Evolutionary conservation across 2,888 invertebrate species (phyloP), one percentile per base, ranked within the genome.

Genomic region (Ornithoptera priamus): DNA sequence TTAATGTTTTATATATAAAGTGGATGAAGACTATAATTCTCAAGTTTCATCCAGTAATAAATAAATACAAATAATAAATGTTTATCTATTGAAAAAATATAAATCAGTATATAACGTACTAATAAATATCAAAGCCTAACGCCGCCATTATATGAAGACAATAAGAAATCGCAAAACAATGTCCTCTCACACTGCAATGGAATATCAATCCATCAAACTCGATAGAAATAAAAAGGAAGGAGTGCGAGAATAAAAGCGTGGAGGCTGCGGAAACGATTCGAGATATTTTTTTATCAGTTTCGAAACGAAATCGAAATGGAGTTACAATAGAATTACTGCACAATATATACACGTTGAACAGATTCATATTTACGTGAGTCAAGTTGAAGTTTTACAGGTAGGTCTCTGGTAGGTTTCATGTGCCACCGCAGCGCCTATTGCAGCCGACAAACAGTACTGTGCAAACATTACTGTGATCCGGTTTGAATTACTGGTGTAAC

Each of bases 181-280:
- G 15, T 58, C 63, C 46, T 15, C 42, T 63, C 63, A 20, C 46
- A 59, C 62, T 50, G n/a, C 68, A 36, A 58, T 63, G 63, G 63
- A 63, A 68, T 68, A 63, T 68, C 68, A 68, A 68, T 68, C 59
- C 62, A 68, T 68, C 68, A 68, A 63, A 63, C 50, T 36, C 68
- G 58, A 68, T 63, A 68, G 59, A 58, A 68, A 68, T 58, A 58
- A 36, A 30, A 42, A 46, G 63, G 36, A 58, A 50, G 46, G 20
- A n/a, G n/a, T n/a, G n/a, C n/a, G n/a, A n/a, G n/a, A n/a, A n/a
- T n/a, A n/a, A n/a, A n/a, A n/a, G 22, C 57, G 67, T 62, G 39
- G 62, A 36, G 57, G 62, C 62, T 58, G 20, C 46, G 67, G 57
- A 62, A 68, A 68, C 62, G 62, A 68, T 57, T 62, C 53, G 62